Evolutionary conservation across 2,888 invertebrate species (phyloP).

Genomic region (Drymonia ruficornis): DNA sequence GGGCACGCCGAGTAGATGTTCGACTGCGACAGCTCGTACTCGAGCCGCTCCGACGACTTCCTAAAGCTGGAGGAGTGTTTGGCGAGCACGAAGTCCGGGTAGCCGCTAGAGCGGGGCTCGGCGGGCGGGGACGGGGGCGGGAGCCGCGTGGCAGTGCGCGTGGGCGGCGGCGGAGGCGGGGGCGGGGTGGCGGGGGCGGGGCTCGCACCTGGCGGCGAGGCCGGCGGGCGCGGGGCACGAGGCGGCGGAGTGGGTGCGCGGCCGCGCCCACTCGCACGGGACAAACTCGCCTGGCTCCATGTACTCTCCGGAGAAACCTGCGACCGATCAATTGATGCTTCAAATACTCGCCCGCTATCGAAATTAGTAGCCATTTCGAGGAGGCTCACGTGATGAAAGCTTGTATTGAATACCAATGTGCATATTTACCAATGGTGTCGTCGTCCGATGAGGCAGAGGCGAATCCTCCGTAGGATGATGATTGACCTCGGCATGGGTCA

Average conservation of each 20-base stretch:
- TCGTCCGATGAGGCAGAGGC: constrained; percentile 86
- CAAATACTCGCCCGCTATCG: neutral
- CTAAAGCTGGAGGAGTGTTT: constrained; percentile 76
- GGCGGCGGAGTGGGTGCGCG: constrained; percentile 82
- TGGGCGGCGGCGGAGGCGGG: constrained; percentile 47
- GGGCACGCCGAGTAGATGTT: constrained; percentile 83
- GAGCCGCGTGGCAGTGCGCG: constrained; percentile 68
- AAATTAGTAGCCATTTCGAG: too few species aligned
- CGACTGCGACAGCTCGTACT: constrained; percentile 84
- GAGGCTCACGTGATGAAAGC: too few species aligned
- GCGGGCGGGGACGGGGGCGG: constrained; percentile 61
- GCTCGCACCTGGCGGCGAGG: constrained; percentile 59
- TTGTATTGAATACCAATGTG: neutral
- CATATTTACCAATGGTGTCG: constrained; percentile 78
- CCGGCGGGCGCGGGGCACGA: constrained; percentile 65
- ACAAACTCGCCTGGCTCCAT: constrained; percentile 77
- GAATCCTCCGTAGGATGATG: constrained; percentile 84
- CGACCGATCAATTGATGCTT: neutral
- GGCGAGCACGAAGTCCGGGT: constrained; percentile 77
- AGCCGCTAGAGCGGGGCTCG: constrained; percentile 66
- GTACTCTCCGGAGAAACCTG: constrained; percentile 83
- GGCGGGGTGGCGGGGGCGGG: constrained; percentile 43
- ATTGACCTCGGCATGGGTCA: constrained; percentile 85
- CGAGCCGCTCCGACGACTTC: constrained; percentile 78
- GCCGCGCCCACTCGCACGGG: constrained; percentile 71